Base-by-base conservation (phyloP, 2,113 vertebrate species). In the Tautogolabrus adspersus region DNA sequence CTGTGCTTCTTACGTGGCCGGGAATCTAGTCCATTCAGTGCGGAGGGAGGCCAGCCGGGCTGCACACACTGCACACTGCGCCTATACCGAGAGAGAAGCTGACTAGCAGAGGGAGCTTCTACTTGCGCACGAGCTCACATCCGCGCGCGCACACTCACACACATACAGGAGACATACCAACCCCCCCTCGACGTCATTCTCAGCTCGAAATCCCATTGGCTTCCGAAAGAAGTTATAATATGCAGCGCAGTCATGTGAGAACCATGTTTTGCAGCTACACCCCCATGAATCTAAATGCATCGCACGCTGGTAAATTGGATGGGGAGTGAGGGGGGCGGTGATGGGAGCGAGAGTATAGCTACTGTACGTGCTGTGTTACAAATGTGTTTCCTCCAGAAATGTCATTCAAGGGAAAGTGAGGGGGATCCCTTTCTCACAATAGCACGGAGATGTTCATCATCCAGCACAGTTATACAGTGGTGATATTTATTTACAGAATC, bases 1-100 rank as follows among this genome's bases (percentile, higher is more conserved):
- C 85, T 76, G 89, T 93, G 95, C 96, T 95, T 95, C 95, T 95
- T 95, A 96, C 95, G 95, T 96, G 95, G 95, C 96, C 87, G 92
- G 91, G 94, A 94, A 92, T 92, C 91, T 92, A 90, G 87, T 94
- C 91, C 94, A 94, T 93, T 93, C 92, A 95, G 87, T 81, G 87
- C 87, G 85, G 81, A 87, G 87, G 83, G 84, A 89, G 89, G 83
- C 94, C 93, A 89, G 93, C 91, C 61, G 88, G 91, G 90, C 94
- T 85, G 84, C 85, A 87, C 91, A 72, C 84, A 64, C 75, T 61
- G 54, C 56, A 46, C 87, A 86, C 89, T 90, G 87, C 85, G 88
- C 88, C 90, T 93, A 83, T 69, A 84, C 90, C 61, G 88, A 77
- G 86, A 8, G 66, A 67, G 80, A 82, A 19, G 75, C 85, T 88